Conservation (phyloP, 2,888 invertebrate genomes). For the Apamea monoglypha region DNA sequence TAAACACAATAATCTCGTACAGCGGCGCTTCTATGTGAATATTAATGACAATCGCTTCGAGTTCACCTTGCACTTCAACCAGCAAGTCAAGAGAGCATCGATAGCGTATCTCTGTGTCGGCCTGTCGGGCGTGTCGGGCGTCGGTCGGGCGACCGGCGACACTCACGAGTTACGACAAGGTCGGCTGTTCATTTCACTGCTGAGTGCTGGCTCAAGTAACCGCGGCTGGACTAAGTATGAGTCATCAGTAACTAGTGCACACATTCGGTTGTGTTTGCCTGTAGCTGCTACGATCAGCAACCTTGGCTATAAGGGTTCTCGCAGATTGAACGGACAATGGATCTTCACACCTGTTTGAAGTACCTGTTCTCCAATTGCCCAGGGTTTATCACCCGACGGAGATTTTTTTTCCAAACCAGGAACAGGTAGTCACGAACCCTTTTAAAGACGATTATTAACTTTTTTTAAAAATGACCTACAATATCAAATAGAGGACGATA, state of each 20-base stretch:
- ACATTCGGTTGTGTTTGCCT: background rate
- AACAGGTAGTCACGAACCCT: background rate
- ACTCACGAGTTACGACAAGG: conserved; percentile 41
- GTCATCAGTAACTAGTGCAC: conserved; percentile 8
- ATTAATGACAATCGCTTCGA: conserved; percentile 28
- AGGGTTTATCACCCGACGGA: background rate
- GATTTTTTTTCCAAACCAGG: background rate
- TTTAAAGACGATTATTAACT: background rate
- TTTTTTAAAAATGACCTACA: background rate
- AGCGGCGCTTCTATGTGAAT: conserved; percentile 22
- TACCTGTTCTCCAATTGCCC: background rate
- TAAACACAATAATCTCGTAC: conserved; percentile 23
- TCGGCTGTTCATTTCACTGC: conserved; percentile 59
- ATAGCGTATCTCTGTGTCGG: conserved; percentile 37
- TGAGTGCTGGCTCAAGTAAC: conserved; percentile 24
- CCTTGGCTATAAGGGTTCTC: background rate
- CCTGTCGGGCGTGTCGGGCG: background rate
- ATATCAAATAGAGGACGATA: background rate
- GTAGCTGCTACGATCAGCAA: background rate
- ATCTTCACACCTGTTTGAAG: background rate
- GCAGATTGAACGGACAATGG: too few relatives aligned
- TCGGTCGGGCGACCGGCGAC: background rate
- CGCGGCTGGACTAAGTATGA: background rate
- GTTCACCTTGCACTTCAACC: conserved; percentile 67
- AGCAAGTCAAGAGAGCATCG: conserved; percentile 59